phyloP scores from a whole-genome alignment of 2,888 invertebrate species.

The Euzophera pinguis region DNA sequence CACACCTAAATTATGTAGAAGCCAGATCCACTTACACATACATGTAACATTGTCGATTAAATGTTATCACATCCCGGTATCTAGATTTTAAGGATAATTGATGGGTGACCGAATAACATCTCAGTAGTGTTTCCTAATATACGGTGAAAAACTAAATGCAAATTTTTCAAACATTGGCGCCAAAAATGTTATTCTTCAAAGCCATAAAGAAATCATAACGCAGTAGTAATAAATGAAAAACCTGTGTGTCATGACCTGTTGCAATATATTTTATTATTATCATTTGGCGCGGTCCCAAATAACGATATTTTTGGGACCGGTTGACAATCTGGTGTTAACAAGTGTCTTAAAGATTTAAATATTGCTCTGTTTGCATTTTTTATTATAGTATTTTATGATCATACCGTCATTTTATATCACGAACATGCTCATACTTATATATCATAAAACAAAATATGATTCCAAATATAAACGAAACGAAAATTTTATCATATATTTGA shows the following conservation, averaged over 20 bases:
- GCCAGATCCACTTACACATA: neutral
- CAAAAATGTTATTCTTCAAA: neutral
- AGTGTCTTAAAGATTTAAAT: neutral
- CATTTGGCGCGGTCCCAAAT: neutral
- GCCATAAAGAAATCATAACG: neutral
- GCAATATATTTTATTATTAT: neutral
- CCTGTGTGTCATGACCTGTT: neutral
- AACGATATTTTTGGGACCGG: neutral
- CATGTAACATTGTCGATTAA: conserved; percentile 6
- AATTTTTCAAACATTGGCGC: neutral
- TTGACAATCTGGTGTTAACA: conserved; percentile 1
- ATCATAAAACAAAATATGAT: too few species aligned
- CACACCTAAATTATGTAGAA: conserved; percentile 16
- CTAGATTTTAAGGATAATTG: conserved; percentile 37
- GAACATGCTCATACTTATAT: too few species aligned
- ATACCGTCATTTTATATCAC: neutral
- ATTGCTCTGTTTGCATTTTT: neutral
- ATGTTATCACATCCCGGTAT: conserved; percentile 19
- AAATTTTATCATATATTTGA: too few species aligned
- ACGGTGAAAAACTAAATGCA: neutral
- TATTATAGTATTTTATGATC: neutral
- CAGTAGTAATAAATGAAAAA: neutral
- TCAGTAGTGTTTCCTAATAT: conserved; percentile 30
- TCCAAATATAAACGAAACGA: too few species aligned
- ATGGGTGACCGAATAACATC: conserved; percentile 29